These are phyloP conservation scores for Thymelicus acteon DNA, from an alignment of 2,888 invertebrate species.

Conservation along the genomic window DNA sequence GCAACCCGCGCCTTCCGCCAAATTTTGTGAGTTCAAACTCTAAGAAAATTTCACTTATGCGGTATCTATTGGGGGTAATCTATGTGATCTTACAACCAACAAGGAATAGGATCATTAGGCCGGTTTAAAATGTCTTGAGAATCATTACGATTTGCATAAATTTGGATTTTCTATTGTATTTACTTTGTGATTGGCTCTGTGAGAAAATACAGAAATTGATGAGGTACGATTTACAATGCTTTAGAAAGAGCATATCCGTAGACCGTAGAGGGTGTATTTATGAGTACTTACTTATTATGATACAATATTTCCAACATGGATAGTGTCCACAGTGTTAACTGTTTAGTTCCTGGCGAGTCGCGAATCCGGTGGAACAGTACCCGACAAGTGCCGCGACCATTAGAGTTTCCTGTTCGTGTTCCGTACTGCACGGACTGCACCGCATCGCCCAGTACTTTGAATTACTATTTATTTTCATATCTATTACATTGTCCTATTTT, in stretches of 20 bases:
- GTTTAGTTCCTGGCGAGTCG: constrained; percentile 71
- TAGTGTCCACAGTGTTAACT: constrained; percentile 59
- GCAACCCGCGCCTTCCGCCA: no score
- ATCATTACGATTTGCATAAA: neutral
- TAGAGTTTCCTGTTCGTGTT: constrained; percentile 74
- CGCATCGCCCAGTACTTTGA: neutral
- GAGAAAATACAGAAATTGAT: no score
- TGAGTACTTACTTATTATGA: constrained; percentile 5
- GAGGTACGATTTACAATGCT: neutral
- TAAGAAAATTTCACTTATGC: no score
- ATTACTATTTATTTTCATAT: constrained; percentile 2
- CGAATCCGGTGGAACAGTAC: constrained; percentile 70
- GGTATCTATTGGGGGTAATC: no score
- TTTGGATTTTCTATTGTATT: neutral
- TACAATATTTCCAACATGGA: constrained; percentile 13
- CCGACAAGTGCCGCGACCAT: constrained; percentile 62
- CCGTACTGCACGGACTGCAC: constrained; percentile 55
- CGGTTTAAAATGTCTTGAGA: neutral
- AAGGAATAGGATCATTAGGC: neutral
- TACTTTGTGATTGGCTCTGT: neutral
- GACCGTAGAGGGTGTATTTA: neutral
- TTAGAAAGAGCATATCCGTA: neutral
- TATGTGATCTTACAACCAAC: no score
- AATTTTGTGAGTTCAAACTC: no score
- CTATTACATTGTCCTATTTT: neutral